Percentiles rank a stretch among this genome's conserved stretches.
Conservation (phyloP, 2,113 vertebrate species). For the Puntigrus tetrazona region DNA sequence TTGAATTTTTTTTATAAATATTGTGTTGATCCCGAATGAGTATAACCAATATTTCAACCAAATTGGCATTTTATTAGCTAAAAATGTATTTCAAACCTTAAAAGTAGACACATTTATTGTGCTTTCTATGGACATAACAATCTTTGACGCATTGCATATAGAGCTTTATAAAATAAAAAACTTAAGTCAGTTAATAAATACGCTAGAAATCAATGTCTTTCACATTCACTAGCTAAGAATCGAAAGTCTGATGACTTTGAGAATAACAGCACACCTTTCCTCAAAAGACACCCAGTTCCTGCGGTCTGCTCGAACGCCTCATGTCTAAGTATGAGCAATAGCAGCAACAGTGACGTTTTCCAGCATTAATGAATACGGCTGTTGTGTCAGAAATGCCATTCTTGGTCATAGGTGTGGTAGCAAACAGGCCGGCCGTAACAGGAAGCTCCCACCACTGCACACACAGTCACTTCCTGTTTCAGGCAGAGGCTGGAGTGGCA, state of each 20-base stretch:
- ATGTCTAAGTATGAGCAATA: not conserved
- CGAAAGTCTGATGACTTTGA: not conserved
- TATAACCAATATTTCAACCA: too few species aligned
- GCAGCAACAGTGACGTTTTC: not conserved
- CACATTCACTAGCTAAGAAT: not conserved
- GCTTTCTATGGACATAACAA: too few species aligned
- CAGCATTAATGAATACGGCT: not conserved
- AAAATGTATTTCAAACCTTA: too few species aligned
- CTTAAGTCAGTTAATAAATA: not conserved
- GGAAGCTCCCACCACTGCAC: conserved; percentile 35
- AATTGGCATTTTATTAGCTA: too few species aligned
- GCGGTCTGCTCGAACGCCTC: not conserved
- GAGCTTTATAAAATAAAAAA: not conserved
- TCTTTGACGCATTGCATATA: too few species aligned
- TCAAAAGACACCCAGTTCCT: not conserved
- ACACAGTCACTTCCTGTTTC: conserved; percentile 53
- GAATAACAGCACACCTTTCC: not conserved
- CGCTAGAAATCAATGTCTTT: not conserved
- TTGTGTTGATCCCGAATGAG: too few species aligned
- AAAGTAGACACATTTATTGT: too few species aligned
- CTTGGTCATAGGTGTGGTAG: conserved; percentile 20
- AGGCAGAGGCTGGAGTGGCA: conserved; percentile 17
- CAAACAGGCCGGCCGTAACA: not conserved
- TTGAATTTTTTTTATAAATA: too few species aligned
- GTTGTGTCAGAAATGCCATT: conserved; percentile 5